These are phyloP conservation scores for Pagetopsis macropterus DNA, from an alignment of 2,797 vertebrate species.

Conservation along the genomic window DNA sequence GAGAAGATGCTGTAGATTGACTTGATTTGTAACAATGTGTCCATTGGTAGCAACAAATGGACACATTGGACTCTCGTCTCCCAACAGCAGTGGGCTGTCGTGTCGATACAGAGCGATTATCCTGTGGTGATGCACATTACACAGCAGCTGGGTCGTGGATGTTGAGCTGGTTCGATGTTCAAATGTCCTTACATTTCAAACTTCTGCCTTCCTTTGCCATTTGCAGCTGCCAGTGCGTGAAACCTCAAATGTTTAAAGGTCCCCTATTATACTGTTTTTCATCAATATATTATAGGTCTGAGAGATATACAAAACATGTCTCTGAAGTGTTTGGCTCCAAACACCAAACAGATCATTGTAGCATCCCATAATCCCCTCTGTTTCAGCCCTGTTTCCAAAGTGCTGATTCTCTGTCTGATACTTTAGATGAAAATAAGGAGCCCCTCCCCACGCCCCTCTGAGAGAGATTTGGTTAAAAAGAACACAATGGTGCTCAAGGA, in stretches of 20 bases:
- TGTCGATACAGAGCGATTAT: constrained; percentile 16
- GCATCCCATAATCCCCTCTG: too few relatives aligned
- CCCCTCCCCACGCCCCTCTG: too few relatives aligned
- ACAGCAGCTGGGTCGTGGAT: constrained; percentile 32
- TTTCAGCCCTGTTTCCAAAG: too few relatives aligned
- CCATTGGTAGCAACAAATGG: constrained; percentile 31
- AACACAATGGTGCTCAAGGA: too few relatives aligned
- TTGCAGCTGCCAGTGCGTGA: constrained; percentile 31
- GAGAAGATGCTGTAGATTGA: constrained; percentile 19
- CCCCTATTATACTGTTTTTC: too few relatives aligned
- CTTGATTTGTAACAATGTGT: constrained; percentile 39
- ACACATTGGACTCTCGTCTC: constrained; percentile 20
- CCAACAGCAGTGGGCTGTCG: constrained; percentile 12
- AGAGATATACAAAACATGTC: too few relatives aligned
- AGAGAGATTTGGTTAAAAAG: too few relatives aligned
- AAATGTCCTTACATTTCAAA: constrained; percentile 30
- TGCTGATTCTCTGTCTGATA: too few relatives aligned
- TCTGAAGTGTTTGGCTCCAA: too few relatives aligned
- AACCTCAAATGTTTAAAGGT: constrained; percentile 17
- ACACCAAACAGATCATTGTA: too few relatives aligned
- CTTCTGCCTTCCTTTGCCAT: constrained; percentile 31
- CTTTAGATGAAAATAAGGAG: too few relatives aligned
- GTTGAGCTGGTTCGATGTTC: constrained; percentile 29
- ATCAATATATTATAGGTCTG: too few relatives aligned
- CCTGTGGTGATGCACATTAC: constrained; percentile 17